Percentiles rank a stretch among this genome's conserved stretches.
phyloP scores from a whole-genome alignment of 2,797 vertebrate species.

The Sebastes vulpes region DNA sequence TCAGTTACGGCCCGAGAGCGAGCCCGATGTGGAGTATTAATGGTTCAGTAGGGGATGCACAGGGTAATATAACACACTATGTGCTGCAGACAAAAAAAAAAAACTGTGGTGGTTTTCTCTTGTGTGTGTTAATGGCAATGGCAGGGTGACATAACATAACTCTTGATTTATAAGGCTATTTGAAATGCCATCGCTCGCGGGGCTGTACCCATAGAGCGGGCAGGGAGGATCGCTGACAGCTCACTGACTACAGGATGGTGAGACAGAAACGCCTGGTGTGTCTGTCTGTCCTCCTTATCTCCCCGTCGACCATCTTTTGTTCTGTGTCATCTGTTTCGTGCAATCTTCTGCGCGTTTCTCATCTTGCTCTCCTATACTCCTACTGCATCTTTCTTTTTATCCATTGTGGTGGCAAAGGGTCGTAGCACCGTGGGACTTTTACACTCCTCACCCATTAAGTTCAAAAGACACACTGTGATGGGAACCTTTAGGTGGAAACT shows the following conservation, averaged over 20 bases:
- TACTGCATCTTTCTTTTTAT: slow-evolving; percentile 32
- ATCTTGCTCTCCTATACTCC: slow-evolving; percentile 16
- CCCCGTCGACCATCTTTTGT: slow-evolving; percentile 57
- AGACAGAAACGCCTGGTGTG: slow-evolving; percentile 68
- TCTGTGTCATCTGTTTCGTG: slow-evolving; percentile 57
- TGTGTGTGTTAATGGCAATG: slow-evolving; percentile 81
- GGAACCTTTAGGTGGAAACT: slow-evolving; percentile 46
- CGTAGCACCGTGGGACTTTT: slow-evolving; percentile 58
- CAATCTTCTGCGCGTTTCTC: slow-evolving; percentile 36
- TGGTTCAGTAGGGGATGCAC: slow-evolving; percentile 77
- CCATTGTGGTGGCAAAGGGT: slow-evolving; percentile 31
- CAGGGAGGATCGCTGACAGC: slow-evolving; percentile 78
- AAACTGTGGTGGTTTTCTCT: slow-evolving; percentile 70
- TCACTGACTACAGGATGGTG: slow-evolving; percentile 78
- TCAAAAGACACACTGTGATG: slow-evolving; percentile 53
- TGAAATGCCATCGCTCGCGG: slow-evolving; percentile 82
- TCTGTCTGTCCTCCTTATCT: slow-evolving; percentile 56
- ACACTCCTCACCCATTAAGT: slow-evolving; percentile 52
- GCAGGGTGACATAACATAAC: slow-evolving; percentile 84
- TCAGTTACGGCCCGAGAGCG: slow-evolving; percentile 48
- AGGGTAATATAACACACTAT: slow-evolving; percentile 65
- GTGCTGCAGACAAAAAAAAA: slow-evolving; percentile 32
- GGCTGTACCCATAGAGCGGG: slow-evolving; percentile 72
- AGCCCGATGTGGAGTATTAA: slow-evolving; percentile 60
- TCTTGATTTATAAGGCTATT: slow-evolving; percentile 87